These are phyloP conservation scores for Salticus scenicus DNA, from an alignment of 2,888 invertebrate species.

Conservation along the genomic window DNA sequence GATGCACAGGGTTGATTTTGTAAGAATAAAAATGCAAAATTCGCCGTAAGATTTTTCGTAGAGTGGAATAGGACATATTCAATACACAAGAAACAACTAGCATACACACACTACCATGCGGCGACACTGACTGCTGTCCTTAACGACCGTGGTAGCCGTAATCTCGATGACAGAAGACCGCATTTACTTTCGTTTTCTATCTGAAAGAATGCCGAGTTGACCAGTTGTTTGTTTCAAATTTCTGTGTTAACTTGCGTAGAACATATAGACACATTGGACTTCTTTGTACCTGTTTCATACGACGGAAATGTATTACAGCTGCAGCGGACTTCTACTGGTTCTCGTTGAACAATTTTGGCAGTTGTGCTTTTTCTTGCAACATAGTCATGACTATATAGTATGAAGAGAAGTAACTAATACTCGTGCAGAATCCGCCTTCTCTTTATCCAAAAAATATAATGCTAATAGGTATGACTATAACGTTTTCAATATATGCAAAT, in stretches of 20 bases:
- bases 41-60: conserved; percentile 9
- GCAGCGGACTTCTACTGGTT: background rate
- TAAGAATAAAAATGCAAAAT: conserved; percentile 16
- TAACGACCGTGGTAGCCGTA: conserved; percentile 17
- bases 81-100: conserved; percentile 20
- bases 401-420: too few species aligned
- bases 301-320: background rate
- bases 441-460: too few species aligned
- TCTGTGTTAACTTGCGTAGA: conserved; percentile 19
- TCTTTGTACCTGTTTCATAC: too few species aligned
- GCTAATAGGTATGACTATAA: too few species aligned
- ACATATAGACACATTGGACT: too few species aligned
- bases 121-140: conserved; percentile 24
- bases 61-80: conserved; percentile 25
- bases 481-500: too few species aligned
- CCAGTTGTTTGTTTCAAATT: conserved; percentile 14
- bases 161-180: background rate
- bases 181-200: conserved; percentile 24
- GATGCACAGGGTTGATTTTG: conserved; percentile 26
- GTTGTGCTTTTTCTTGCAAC: too few species aligned
- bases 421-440: too few species aligned
- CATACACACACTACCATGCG: conserved; percentile 26
- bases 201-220: conserved; percentile 21
- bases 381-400: too few species aligned
- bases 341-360: too few species aligned